Base-by-base conservation (phyloP, 2,113 vertebrate genomes). In the Struthidea cinerea region DNA sequence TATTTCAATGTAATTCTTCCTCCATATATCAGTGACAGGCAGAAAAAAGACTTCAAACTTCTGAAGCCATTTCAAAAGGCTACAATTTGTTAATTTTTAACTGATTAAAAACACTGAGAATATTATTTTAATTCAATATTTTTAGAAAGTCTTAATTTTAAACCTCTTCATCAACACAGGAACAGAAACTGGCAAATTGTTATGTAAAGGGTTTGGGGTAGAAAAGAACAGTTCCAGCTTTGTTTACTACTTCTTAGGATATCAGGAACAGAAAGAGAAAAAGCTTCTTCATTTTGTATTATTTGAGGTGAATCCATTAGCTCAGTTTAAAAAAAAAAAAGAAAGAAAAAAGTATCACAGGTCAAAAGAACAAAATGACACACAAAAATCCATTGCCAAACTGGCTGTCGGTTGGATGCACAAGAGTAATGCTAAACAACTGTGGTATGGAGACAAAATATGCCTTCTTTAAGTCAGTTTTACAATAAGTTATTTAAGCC, bases 361-460 rank as follows among this genome's bases (percentile, higher is more conserved):
- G 98, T 98, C 98, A 99, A 98, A 97, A 97, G 97, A 98, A 97
- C 97, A 98, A 98, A 97, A 96, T 90, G 96, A 93, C 57, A 94
- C 94, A 96, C 88, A 87, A 92, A 97, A 96, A 74, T 94, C 93
- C 92, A 97, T 96, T 97, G 97, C 96, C 97, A 93, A 94, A 95
- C 93, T 30, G 81, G 89, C 96, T 97, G 96, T 93, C 80, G 96
- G 96, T 97, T 90, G 96, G 97, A 92, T 97, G 97, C 97, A 97
- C 97, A 97, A 95, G 96, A 96, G 97, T 65, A 98, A 98, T 94
- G 97, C 96, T 69, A 89, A 95, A 97, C 97, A 97, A 98, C 96
- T 96, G 96, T 55, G 92, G 95, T 93, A 90, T 84, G 95, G 97
- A 97, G 97, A 97, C 94, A 94, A 96, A 98, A 97, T 97, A 97